A percentile compares a stretch with the other conserved stretches of the same genome.
These are phyloP conservation scores for Amphiprion percula DNA, from an alignment of 2,113 vertebrate species.

Conservation along the genomic window DNA sequence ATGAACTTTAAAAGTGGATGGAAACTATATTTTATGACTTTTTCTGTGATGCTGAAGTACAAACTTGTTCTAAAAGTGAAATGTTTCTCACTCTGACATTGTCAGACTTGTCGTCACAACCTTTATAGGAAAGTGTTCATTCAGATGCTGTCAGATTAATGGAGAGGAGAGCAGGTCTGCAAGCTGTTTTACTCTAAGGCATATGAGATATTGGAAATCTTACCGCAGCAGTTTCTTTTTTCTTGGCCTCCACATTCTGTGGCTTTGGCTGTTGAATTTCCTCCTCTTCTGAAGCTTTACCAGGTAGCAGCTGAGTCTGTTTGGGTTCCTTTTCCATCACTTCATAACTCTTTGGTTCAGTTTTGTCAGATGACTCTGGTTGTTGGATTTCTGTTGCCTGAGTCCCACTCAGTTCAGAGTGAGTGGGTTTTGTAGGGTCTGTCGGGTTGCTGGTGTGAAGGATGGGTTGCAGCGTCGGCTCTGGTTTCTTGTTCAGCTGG, in stretches of 20 bases:
- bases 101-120: no score
- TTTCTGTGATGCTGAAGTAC: no score
- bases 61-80: no score
- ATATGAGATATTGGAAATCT: not conserved
- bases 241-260: not conserved
- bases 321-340: not conserved
- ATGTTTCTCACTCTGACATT: no score
- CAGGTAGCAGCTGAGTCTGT: not conserved
- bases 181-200: no score
- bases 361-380: not conserved
- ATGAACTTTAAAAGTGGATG: no score
- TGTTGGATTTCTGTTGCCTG: not conserved
- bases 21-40: no score
- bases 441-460: not conserved
- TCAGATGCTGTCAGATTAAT: no score
- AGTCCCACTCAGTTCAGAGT: not conserved
- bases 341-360: not conserved
- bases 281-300: not conserved
- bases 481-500: constrained; percentile 15
- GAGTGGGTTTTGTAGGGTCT: not conserved
- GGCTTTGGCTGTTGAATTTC: not conserved
- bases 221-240: not conserved
- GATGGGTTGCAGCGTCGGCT: constrained; percentile 17
- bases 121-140: no score
- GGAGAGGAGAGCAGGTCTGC: no score